These are phyloP conservation scores for Phrynocephalus vlangalii DNA, from an alignment of 2,797 vertebrate genomes.

Conservation along the genomic window DNA sequence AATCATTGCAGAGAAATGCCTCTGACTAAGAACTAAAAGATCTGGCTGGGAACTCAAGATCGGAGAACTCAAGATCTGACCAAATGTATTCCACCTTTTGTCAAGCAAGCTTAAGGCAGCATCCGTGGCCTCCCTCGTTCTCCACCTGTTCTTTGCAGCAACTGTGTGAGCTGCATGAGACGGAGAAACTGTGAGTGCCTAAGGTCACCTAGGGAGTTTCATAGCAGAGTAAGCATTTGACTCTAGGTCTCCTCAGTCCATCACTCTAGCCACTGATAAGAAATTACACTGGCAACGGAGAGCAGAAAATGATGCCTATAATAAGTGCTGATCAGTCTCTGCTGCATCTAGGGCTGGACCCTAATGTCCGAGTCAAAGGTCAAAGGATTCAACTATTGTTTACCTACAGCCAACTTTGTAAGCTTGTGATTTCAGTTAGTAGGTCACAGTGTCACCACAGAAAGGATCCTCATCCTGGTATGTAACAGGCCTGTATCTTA, in stretches of 20 bases:
- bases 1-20: neutral
- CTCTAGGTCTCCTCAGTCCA: no score
- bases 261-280: neutral
- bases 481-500: constrained; percentile 18
- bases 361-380: constrained; percentile 45
- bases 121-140: neutral
- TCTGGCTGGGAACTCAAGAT: no score
- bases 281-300: neutral
- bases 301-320: neutral
- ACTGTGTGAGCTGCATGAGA: no score
- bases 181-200: neutral
- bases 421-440: constrained; percentile 47
- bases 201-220: no score
- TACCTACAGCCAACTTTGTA: constrained; percentile 61
- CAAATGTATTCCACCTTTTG: neutral
- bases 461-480: constrained; percentile 58
- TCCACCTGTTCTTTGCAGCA: neutral
- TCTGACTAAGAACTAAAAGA: neutral
- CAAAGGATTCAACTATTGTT: constrained; percentile 65
- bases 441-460: constrained; percentile 57
- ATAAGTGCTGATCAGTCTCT: constrained; percentile 5
- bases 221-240: no score
- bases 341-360: neutral
- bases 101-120: no score
- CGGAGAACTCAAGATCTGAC: neutral